A percentile compares a stretch with the other conserved stretches of the same genome.
Evolutionary conservation across 2,888 invertebrate genomes (phyloP).

Genomic region (Entomobrya multifasciata): DNA sequence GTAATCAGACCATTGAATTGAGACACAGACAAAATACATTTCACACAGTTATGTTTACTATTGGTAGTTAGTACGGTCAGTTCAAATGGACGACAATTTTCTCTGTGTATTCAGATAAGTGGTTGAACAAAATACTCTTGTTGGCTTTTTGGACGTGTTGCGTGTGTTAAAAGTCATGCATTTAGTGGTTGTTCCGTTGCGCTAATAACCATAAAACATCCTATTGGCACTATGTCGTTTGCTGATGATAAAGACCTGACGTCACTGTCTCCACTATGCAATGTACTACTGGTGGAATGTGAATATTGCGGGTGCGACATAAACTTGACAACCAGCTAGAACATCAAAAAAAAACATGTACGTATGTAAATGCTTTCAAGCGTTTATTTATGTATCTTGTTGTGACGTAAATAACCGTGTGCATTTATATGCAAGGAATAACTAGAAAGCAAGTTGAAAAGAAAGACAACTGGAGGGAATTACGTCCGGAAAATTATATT

Average conservation of each 20-base stretch:
- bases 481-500: neutral
- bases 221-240: neutral
- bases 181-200: neutral
- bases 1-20: conserved; percentile 11
- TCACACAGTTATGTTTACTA: no score
- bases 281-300: no score
- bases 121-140: conserved; percentile 11
- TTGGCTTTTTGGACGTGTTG: conserved; percentile 2
- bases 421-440: neutral
- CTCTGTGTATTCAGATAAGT: conserved; percentile 29
- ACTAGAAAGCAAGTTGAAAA: neutral
- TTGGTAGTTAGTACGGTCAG: no score
- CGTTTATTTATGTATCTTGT: no score
- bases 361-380: no score
- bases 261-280: no score
- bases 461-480: no score
- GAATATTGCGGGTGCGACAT: no score
- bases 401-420: no score
- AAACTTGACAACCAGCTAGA: no score
- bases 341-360: no score
- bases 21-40: no score
- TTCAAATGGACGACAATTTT: neutral
- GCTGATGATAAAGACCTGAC: neutral
- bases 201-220: conserved; percentile 10
- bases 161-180: neutral